phyloP scores from a whole-genome alignment of 2,113 vertebrate genomes.

The Chrysochloris asiatica region DNA sequence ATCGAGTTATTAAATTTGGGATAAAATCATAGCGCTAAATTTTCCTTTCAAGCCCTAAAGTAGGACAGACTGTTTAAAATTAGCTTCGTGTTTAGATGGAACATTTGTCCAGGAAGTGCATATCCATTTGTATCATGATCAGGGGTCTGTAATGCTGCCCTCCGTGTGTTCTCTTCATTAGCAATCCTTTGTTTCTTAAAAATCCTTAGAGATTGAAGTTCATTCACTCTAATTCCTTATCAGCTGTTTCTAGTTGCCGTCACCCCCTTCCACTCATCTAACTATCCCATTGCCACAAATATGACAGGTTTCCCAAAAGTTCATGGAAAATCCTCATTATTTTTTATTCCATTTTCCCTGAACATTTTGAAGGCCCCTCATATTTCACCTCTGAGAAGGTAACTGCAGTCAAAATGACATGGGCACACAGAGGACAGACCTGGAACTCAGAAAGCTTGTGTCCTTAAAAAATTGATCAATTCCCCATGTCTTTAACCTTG shows the following conservation, averaged over 20 bases:
- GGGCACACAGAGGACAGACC: rapidly evolving
- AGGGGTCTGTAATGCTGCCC: not conserved
- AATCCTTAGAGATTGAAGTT: not conserved
- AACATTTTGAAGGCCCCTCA: not conserved
- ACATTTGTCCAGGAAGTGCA: not conserved
- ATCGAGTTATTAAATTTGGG: not conserved
- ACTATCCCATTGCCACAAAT: not conserved
- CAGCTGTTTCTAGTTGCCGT: not conserved
- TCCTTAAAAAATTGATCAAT: not conserved
- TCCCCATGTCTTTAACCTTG: no score
- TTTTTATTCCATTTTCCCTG: no score
- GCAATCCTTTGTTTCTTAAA: not conserved
- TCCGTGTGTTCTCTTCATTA: not conserved
- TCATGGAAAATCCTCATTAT: no score
- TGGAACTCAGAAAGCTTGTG: no score
- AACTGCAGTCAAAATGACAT: not conserved
- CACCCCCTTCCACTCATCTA: not conserved
- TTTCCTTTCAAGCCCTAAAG: slow-evolving; percentile 18
- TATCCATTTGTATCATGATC: not conserved
- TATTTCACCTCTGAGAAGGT: not conserved
- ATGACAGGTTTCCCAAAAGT: no score
- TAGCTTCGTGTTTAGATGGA: not conserved
- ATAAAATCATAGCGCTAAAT: not conserved
- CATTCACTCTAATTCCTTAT: not conserved
- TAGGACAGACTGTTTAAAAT: not conserved